phyloP scores from a whole-genome alignment of 2,113 vertebrate genomes.

The Cyphomyrus plagiostoma region DNA sequence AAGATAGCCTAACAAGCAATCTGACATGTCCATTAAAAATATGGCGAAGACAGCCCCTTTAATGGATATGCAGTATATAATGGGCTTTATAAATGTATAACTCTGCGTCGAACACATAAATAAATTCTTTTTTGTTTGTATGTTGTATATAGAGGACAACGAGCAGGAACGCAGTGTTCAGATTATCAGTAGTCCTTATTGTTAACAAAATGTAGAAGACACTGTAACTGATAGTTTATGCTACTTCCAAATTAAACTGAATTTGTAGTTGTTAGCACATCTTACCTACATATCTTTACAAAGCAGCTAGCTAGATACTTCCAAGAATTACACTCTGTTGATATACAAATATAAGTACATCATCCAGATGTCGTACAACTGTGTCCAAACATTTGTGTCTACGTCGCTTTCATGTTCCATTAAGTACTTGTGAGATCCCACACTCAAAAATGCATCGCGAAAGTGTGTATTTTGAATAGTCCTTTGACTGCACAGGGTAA shows the following conservation, averaged over 20 bases:
- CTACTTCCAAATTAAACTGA: background rate
- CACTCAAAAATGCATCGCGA: background rate
- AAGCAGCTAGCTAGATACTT: background rate
- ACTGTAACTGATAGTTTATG: background rate
- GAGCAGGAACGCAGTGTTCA: background rate
- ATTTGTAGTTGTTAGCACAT: background rate
- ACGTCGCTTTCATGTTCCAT: background rate
- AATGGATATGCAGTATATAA: background rate
- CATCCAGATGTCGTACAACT: slow-evolving; percentile 1
- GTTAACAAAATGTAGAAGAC: background rate
- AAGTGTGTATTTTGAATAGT: background rate
- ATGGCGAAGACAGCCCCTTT: background rate
- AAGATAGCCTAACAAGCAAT: background rate
- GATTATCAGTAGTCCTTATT: background rate
- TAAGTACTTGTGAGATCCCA: slow-evolving; percentile 3
- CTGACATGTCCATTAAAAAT: background rate
- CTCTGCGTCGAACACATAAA: background rate
- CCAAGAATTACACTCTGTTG: background rate
- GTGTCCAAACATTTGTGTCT: background rate
- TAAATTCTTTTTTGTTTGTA: background rate
- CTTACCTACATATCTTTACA: background rate
- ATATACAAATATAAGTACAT: background rate
- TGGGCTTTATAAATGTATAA: background rate
- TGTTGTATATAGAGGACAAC: background rate
- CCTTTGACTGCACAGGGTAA: background rate